Conservation (phyloP, 37 sponge, comb jelly and placozoan species). For the Halisarca cf. caerulea region DNA sequence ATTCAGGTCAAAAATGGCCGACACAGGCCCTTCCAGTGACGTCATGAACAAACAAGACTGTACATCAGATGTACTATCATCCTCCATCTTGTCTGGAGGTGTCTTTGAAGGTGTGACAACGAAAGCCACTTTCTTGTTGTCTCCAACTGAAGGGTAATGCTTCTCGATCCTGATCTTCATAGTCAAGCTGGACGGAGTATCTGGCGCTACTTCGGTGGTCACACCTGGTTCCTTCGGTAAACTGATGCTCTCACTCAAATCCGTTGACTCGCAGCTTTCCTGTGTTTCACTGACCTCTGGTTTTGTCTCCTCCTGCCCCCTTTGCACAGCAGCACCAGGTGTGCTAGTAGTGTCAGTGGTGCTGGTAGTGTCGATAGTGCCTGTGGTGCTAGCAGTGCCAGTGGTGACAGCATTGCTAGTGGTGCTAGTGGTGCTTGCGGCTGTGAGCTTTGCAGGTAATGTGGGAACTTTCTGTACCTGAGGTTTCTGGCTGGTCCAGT, state of each 20-base stretch:
- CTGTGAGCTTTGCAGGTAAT: too few species aligned
- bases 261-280: neutral
- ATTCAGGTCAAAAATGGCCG: constrained; percentile 1
- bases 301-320: too few species aligned
- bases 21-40: neutral
- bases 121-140: constrained; percentile 13
- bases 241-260: too few species aligned
- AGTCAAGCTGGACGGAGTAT: neutral
- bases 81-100: neutral
- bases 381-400: too few species aligned
- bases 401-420: too few species aligned
- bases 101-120: neutral
- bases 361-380: neutral
- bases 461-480: too few species aligned
- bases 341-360: neutral
- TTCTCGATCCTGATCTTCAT: constrained; percentile 25
- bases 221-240: neutral
- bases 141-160: constrained; percentile 6
- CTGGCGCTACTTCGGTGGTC: neutral
- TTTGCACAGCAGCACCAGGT: neutral
- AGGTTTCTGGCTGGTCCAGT: neutral
- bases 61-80: neutral
- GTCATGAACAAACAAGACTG: neutral
- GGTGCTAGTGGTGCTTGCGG: too few species aligned
- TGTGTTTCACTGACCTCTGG: neutral